These are phyloP conservation scores for Smittia sp. DNA, from an alignment of 2,888 invertebrate genomes.

Conservation along the genomic window DNA sequence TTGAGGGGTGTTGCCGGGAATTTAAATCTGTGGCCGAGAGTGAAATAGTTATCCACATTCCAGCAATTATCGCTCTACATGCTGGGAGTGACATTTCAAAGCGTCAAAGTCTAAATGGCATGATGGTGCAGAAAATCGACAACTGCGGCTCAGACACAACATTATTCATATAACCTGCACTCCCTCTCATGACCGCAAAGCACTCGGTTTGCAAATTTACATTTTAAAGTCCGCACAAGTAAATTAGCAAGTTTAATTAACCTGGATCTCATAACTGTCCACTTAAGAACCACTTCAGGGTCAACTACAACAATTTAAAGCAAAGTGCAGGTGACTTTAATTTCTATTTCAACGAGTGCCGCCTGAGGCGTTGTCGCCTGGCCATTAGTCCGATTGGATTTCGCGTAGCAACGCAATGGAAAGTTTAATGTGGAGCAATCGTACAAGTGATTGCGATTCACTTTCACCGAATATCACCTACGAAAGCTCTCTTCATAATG, in stretches of 20 bases:
- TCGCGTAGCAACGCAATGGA: too few species aligned
- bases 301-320: background rate
- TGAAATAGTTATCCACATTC: background rate
- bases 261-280: background rate
- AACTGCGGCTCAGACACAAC: background rate
- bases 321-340: background rate
- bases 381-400: too few species aligned
- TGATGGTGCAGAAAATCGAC: background rate
- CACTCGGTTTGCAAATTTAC: background rate
- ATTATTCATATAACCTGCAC: background rate
- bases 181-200: background rate
- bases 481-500: background rate
- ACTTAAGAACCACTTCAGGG: background rate
- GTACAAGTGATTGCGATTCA: slow-evolving; percentile 11
- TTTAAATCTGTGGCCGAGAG: background rate
- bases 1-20: background rate
- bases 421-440: background rate
- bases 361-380: too few species aligned
- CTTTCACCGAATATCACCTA: background rate
- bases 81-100: background rate
- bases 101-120: background rate
- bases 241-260: slow-evolving; percentile 37
- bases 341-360: background rate
- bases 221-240: background rate
- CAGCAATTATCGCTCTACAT: background rate